Base-by-base conservation (phyloP, 2,797 vertebrate species). In the Hippoglossus hippoglossus region DNA sequence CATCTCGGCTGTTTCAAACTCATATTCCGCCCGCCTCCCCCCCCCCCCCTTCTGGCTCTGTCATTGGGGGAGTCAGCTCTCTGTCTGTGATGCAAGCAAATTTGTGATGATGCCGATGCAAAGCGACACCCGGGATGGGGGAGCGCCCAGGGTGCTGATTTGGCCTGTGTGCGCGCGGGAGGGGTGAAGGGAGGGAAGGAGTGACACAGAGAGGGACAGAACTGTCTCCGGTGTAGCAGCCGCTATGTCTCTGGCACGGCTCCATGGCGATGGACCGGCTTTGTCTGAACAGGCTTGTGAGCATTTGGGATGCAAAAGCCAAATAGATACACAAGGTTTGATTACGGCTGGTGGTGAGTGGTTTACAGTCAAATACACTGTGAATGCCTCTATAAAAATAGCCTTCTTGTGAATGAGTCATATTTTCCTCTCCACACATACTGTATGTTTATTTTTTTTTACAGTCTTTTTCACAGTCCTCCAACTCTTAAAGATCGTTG, bases 111-210 rank as follows among this genome's bases (percentile, higher is more conserved):
- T 88, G 79, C 79, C 84, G 71, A 82, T 81, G 87, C 81, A 75
- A 79, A 88, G 82, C 51, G 56, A 86, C 80, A 81, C 84, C 50
- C n/a, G 61, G 65, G 68, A 50, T 22, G 60, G 82, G 16, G 52
- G 73, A 75, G 64, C 47, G 71, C 50, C 66, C 60, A 55, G 67
- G 56, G 75, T 88, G 87, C 90, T 87, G 88, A 92, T 84, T 91
- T 83, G 80, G 88, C 61, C 75, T 55, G 72, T 52, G 75, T 39
- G 28, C 25, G 61, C n/a, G 53, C 75, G 41, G 62, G 75, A 81
- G 67, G 64, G 71, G 36, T 60, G 59, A 62, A 68, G 75, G 44
- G 47, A 61, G 62, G 63, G 65, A 79, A 81, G 74, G 69, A 82
- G 58, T 66, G 80, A 82, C 2, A 46, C 77, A 68, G 60, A 51